Evolutionary conservation across 2,113 vertebrate genomes (phyloP).

Genomic region (Butorides virescens): DNA sequence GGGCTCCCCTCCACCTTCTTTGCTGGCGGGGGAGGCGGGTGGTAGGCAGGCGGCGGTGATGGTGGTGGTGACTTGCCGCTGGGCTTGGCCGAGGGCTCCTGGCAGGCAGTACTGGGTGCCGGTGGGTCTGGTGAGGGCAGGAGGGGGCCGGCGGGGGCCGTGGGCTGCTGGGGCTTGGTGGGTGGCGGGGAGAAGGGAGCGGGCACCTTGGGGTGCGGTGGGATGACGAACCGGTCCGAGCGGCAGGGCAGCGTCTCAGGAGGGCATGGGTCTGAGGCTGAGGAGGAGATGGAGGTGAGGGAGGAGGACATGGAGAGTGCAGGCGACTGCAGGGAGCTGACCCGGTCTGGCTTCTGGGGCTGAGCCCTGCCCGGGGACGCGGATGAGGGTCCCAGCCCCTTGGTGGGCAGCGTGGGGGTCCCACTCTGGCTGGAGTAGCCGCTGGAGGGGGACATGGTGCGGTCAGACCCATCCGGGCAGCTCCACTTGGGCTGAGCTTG

Average conservation of each 20-base stretch:
- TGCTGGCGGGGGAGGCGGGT: slow-evolving; percentile 82
- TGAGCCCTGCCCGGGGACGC: slow-evolving; percentile 79
- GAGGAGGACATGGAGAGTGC: slow-evolving; percentile 85
- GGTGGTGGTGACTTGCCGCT: slow-evolving; percentile 76
- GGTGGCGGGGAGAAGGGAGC: slow-evolving; percentile 88
- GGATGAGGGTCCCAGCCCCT: slow-evolving; percentile 73
- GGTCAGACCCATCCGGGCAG: slow-evolving; percentile 79
- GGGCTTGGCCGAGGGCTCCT: neutral
- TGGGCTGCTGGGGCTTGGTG: slow-evolving; percentile 75
- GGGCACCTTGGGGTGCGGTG: slow-evolving; percentile 88
- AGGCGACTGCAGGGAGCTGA: slow-evolving; percentile 79
- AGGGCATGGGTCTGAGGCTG: slow-evolving; percentile 73
- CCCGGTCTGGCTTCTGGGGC: slow-evolving; percentile 83
- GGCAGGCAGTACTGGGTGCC: neutral
- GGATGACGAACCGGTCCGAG: slow-evolving; percentile 80
- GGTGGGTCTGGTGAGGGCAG: neutral
- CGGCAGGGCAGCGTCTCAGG: slow-evolving; percentile 15
- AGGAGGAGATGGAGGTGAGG: slow-evolving; percentile 85
- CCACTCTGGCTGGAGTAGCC: slow-evolving; percentile 97
- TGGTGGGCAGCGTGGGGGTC: slow-evolving; percentile 87
- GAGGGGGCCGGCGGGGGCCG: neutral
- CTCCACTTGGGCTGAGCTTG: slow-evolving; percentile 51
- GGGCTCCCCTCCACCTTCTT: slow-evolving; percentile 72
- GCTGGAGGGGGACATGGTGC: slow-evolving; percentile 95
- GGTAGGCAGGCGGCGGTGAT: slow-evolving; percentile 86